These are phyloP conservation scores for Scatophagus argus DNA, from an alignment of 2,113 vertebrate species.

Conservation along the genomic window DNA sequence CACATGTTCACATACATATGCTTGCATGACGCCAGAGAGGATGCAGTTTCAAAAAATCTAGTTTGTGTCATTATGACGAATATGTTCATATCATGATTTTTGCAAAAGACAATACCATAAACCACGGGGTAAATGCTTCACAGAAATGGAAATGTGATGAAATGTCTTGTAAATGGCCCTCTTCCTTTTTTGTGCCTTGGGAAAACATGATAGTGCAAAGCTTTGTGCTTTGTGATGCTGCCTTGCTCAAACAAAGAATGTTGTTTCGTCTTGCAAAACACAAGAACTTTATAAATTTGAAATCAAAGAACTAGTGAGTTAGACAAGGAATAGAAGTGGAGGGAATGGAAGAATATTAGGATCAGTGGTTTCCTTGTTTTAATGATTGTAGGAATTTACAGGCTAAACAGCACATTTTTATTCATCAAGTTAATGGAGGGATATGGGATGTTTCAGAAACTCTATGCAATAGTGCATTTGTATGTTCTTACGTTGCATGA, in stretches of 20 bases:
- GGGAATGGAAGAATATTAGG: neutral
- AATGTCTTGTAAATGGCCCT: constrained; percentile 38
- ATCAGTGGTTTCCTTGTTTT: constrained; percentile 32
- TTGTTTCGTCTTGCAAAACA: constrained; percentile 60
- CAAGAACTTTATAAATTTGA: constrained; percentile 49
- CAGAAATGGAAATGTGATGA: constrained; percentile 62
- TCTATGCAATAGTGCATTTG: neutral
- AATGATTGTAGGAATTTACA: constrained; percentile 10
- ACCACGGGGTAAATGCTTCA: constrained; percentile 65
- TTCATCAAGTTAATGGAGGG: constrained; percentile 28
- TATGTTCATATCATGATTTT: constrained; percentile 65
- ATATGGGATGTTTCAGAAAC: constrained; percentile 13
- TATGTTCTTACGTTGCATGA: constrained; percentile 16
- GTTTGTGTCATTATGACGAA: constrained; percentile 55
- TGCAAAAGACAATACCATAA: constrained; percentile 58
- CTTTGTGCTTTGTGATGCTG: constrained; percentile 67
- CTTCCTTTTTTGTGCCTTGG: constrained; percentile 59
- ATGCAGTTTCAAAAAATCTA: constrained; percentile 39
- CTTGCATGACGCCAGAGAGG: constrained; percentile 16
- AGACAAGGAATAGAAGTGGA: neutral
- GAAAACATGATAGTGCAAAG: constrained; percentile 51
- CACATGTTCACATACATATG: neutral
- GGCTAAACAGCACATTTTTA: neutral
- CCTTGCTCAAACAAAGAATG: constrained; percentile 48
- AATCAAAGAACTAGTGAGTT: constrained; percentile 58